Evolutionary conservation across 2,113 vertebrate species (phyloP).

Genomic region (Gadus macrocephalus): DNA sequence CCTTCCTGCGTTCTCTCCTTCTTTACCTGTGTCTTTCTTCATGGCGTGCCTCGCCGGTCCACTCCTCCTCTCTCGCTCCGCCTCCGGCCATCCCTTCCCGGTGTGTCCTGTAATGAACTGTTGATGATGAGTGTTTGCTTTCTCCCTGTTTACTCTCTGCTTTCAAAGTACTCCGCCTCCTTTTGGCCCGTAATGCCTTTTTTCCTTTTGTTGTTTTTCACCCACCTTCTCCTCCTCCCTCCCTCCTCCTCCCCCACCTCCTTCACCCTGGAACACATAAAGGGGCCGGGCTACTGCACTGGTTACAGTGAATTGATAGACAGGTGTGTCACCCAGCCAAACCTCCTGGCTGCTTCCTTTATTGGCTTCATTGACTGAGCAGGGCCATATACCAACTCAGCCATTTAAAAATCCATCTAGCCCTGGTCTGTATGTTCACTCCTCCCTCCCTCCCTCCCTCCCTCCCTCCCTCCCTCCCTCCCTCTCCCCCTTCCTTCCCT

Average conservation of each 20-base stretch:
- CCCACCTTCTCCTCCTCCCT: background rate
- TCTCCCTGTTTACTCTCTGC: background rate
- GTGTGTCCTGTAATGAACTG: no score
- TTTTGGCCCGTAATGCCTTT: background rate
- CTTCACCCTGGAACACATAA: background rate
- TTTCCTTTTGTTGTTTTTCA: background rate
- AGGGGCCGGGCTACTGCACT: background rate
- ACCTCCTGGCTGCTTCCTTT: background rate
- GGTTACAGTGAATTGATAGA: background rate
- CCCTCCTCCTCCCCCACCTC: background rate
- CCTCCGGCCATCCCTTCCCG: no score
- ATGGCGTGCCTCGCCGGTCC: background rate
- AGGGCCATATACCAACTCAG: background rate
- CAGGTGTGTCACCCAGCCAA: background rate
- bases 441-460: background rate
- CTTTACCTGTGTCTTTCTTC: background rate
- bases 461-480: background rate
- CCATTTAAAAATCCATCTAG: background rate
- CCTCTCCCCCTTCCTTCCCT: background rate
- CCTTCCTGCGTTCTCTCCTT: background rate
- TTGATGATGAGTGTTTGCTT: no score
- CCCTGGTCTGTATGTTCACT: background rate
- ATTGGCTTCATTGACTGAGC: constrained; percentile 3
- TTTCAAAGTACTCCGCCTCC: background rate
- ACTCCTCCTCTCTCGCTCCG: background rate